These are phyloP conservation scores for Beris chalybata DNA, from an alignment of 2,888 invertebrate genomes.

Conservation along the genomic window DNA sequence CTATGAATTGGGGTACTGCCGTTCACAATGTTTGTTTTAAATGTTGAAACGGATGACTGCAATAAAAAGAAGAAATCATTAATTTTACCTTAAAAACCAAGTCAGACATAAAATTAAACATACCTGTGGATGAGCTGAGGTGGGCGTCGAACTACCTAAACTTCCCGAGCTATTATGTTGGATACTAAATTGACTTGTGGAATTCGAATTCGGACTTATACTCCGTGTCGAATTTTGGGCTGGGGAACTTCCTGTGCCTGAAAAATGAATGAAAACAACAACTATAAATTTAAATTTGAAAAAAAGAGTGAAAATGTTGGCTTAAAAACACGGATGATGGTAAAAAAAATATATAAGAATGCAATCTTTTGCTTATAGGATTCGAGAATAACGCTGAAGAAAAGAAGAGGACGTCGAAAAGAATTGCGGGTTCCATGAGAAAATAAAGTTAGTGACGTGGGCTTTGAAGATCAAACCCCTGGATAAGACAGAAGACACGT, in stretches of 20 bases:
- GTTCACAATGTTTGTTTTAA: constrained; percentile 56
- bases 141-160: constrained; percentile 56
- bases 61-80: constrained; percentile 18
- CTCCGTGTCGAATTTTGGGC: constrained; percentile 58
- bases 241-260: constrained; percentile 58
- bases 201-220: constrained; percentile 57
- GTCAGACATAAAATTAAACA: constrained; percentile 26
- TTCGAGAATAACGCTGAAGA: not conserved
- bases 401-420: not conserved
- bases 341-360: too few relatives aligned
- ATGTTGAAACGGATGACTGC: constrained; percentile 56
- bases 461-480: too few relatives aligned
- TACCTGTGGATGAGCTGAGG: constrained; percentile 55
- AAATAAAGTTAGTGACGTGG: not conserved
- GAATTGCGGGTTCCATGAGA: not conserved
- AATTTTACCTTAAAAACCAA: not conserved
- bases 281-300: constrained; percentile 13
- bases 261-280: constrained; percentile 38
- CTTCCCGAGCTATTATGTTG: constrained; percentile 56
- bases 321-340: not conserved
- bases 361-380: not conserved
- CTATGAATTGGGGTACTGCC: constrained; percentile 54
- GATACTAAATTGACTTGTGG: constrained; percentile 56
- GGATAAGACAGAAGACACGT: too few relatives aligned
- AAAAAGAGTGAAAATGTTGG: not conserved